A percentile compares a stretch with the other conserved stretches of the same genome.
Conservation (phyloP, 1,140 invertebrate genomes). For the Bombus huntii region DNA sequence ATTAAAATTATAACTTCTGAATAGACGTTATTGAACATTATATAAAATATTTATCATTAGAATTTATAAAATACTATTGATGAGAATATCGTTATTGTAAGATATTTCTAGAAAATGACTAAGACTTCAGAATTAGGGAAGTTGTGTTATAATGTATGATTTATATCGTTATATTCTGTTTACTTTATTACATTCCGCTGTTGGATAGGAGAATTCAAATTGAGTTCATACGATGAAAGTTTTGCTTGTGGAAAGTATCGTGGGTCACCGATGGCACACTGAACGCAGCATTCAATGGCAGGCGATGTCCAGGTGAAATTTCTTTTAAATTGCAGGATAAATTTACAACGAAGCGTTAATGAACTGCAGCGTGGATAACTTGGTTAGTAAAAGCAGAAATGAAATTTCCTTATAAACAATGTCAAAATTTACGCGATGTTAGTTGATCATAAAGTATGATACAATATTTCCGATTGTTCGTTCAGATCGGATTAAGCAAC, state of each 20-base stretch:
- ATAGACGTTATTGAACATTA: not conserved
- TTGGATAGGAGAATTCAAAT: not conserved
- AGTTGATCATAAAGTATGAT: not conserved
- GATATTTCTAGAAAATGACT: not conserved
- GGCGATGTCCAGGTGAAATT: slow-evolving; percentile 5
- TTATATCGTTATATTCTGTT: not conserved
- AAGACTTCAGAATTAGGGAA: not conserved
- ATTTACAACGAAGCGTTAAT: not conserved
- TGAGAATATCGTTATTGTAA: not conserved
- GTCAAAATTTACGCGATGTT: not conserved
- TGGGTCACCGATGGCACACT: slow-evolving; percentile 4
- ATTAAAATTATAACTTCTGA: not conserved
- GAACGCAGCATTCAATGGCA: slow-evolving; percentile 1
- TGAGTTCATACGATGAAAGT: slow-evolving; percentile 35
- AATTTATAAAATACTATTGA: no score
- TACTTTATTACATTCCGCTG: not conserved
- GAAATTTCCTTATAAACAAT: not conserved
- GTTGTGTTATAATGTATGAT: no score
- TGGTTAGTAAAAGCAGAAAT: not conserved
- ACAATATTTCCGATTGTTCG: not conserved
- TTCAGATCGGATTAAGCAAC: not conserved
- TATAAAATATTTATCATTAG: not conserved
- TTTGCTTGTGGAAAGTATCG: slow-evolving; percentile 1
- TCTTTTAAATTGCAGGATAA: not conserved
- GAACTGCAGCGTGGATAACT: not conserved